These are phyloP conservation scores for Percina caprodes DNA, from an alignment of 2,113 vertebrate species.

Conservation along the genomic window DNA sequence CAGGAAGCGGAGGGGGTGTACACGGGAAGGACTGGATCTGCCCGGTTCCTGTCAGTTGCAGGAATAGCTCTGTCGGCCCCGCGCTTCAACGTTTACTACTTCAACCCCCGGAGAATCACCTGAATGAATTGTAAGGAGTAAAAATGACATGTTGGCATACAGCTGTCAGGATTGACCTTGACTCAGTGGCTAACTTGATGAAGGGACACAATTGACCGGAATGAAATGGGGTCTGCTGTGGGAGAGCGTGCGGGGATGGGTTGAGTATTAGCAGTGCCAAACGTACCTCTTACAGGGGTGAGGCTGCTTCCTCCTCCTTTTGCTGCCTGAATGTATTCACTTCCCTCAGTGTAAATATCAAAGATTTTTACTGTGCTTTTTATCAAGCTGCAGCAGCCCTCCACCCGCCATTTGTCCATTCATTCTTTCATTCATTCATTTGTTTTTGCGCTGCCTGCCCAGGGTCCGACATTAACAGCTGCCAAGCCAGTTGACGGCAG, in stretches of 20 bases:
- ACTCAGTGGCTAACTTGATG: neutral
- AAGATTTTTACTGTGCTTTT: slow-evolving; percentile 77
- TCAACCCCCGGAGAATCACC: slow-evolving; percentile 32
- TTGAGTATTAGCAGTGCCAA: slow-evolving; percentile 80
- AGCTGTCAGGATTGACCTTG: slow-evolving; percentile 14
- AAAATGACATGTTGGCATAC: neutral
- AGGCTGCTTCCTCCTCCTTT: slow-evolving; percentile 49
- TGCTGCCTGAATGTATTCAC: slow-evolving; percentile 86
- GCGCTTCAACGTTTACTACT: slow-evolving; percentile 47
- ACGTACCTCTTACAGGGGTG: slow-evolving; percentile 79
- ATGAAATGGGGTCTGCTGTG: slow-evolving; percentile 6
- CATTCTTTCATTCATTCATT: no score
- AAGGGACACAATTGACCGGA: slow-evolving; percentile 20
- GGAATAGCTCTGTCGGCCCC: slow-evolving; percentile 22
- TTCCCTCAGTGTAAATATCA: slow-evolving; percentile 80
- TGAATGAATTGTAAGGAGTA: slow-evolving; percentile 13
- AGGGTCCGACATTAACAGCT: slow-evolving; percentile 5
- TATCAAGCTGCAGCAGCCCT: slow-evolving; percentile 63
- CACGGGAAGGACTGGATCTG: slow-evolving; percentile 33
- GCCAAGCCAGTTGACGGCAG: neutral
- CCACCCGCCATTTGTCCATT: slow-evolving; percentile 15
- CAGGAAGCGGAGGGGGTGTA: neutral
- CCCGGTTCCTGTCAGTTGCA: slow-evolving; percentile 20
- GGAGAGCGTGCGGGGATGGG: slow-evolving; percentile 28
- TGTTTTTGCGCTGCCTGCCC: slow-evolving; percentile 1